phyloP scores from a whole-genome alignment of 2,888 invertebrate genomes.

The Hypsopygia costalis region DNA sequence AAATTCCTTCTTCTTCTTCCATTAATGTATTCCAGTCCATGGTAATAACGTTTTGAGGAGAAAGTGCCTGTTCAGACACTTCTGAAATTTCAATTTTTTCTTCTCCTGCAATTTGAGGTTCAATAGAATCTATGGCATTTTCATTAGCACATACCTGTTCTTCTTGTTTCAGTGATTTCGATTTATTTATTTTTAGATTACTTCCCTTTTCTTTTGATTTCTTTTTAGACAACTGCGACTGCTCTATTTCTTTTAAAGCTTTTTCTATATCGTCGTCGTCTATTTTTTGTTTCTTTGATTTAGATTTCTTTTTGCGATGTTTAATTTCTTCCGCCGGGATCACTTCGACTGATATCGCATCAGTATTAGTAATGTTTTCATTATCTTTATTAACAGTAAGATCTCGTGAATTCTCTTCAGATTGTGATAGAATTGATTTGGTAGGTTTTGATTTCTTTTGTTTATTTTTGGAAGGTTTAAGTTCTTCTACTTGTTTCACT shows the following conservation, averaged over 20 bases:
- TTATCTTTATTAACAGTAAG: slow-evolving; percentile 1
- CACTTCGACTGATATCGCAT: slow-evolving; percentile 13
- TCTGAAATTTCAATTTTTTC: slow-evolving; percentile 11
- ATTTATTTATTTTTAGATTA: slow-evolving; percentile 21
- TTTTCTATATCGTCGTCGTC: slow-evolving; percentile 47
- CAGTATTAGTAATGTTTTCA: background rate
- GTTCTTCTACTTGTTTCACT: slow-evolving; percentile 33
- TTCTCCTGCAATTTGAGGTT: background rate
- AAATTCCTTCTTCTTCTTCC: slow-evolving; percentile 56
- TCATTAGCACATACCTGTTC: background rate
- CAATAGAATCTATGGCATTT: background rate
- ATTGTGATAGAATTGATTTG: slow-evolving; percentile 6
- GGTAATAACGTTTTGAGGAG: slow-evolving; percentile 34
- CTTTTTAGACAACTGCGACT: slow-evolving; percentile 33
- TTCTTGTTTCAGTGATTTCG: slow-evolving; percentile 11
- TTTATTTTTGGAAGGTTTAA: slow-evolving; percentile 24
- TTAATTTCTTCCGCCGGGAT: slow-evolving; percentile 32
- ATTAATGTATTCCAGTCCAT: slow-evolving; percentile 68
- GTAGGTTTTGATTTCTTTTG: slow-evolving; percentile 31
- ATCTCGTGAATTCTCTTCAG: slow-evolving; percentile 8
- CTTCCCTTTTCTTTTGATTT: slow-evolving; percentile 33
- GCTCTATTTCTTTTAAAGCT: slow-evolving; percentile 47
- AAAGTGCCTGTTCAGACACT: too few species aligned
- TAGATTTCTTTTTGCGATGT: slow-evolving; percentile 46
- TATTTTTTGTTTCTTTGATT: slow-evolving; percentile 44